Evolutionary conservation across 2,797 vertebrate genomes (phyloP).

Genomic region (Masticophis lateralis): DNA sequence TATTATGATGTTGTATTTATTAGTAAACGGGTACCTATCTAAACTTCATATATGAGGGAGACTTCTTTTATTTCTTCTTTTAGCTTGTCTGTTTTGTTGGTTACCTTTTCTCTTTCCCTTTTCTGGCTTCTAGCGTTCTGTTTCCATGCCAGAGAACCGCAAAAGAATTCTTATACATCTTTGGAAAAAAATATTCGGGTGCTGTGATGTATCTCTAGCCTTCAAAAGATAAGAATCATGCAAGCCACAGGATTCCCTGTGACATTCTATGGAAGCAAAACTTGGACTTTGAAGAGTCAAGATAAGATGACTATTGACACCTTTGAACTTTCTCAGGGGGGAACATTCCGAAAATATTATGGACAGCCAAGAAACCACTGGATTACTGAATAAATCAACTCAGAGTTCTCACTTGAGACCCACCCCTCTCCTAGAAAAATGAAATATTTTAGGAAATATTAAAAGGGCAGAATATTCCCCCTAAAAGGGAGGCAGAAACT

Average conservation of each 20-base stretch:
- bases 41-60: neutral
- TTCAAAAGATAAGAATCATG: neutral
- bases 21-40: neutral
- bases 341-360: neutral
- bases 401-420: neutral
- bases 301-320: neutral
- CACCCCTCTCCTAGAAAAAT: too few species aligned
- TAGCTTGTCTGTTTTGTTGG: neutral
- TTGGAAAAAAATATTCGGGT: neutral
- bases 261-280: neutral
- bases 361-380: neutral
- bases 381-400: neutral
- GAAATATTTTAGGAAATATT: too few species aligned
- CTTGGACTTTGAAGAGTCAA: neutral
- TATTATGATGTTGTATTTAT: neutral
- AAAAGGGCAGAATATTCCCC: too few species aligned
- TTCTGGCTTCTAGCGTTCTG: neutral
- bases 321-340: neutral
- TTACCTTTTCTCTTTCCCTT: neutral
- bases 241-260: neutral
- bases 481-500: too few species aligned
- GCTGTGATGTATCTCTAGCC: neutral
- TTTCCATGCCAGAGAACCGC: neutral
- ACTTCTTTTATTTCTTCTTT: neutral
- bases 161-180: neutral